Percentiles rank a stretch among this genome's conserved stretches.
Conservation (phyloP, 2,888 invertebrate genomes). For the Thecocarcelia acutangulata region DNA sequence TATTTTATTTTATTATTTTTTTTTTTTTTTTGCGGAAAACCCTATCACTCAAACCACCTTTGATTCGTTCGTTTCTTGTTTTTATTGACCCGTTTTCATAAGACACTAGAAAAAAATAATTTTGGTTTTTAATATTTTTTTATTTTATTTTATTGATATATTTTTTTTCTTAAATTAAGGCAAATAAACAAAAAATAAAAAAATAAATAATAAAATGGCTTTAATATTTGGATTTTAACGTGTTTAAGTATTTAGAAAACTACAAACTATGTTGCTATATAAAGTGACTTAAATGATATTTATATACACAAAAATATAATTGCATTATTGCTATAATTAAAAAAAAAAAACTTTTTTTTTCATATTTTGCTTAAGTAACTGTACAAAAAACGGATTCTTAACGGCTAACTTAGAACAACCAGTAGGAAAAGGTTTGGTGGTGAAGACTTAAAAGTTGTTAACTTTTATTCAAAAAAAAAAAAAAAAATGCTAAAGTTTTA, state of each 20-base stretch:
- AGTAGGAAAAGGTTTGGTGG: conserved; percentile 30
- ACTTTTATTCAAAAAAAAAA: conserved; percentile 2
- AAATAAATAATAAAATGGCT: conserved; percentile 57
- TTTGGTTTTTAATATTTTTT: conserved; percentile 8
- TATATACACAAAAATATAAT: conserved; percentile 52
- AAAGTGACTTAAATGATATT: conserved; percentile 21
- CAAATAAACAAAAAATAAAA: conserved; percentile 38
- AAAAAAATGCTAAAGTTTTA: conserved; percentile 8
- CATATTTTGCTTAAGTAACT: conserved; percentile 30
- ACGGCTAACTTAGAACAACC: background rate
- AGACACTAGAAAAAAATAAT: background rate
- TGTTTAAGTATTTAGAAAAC: conserved; percentile 30
- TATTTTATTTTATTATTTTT: too few relatives aligned
- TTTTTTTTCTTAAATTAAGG: conserved; percentile 39
- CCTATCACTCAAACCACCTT: too few relatives aligned
- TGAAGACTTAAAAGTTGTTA: background rate
- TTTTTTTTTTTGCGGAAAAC: too few relatives aligned
- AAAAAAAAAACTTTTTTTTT: conserved; percentile 4
- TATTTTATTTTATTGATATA: conserved; percentile 43
- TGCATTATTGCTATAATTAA: conserved; percentile 12
- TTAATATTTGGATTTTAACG: conserved; percentile 65
- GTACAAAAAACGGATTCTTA: conserved; percentile 58
- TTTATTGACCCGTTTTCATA: too few relatives aligned
- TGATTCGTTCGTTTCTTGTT: too few relatives aligned
- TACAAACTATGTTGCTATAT: conserved; percentile 12